Evolutionary conservation across 2,113 vertebrate species (phyloP).

Genomic region (Amphiprion ocellaris): DNA sequence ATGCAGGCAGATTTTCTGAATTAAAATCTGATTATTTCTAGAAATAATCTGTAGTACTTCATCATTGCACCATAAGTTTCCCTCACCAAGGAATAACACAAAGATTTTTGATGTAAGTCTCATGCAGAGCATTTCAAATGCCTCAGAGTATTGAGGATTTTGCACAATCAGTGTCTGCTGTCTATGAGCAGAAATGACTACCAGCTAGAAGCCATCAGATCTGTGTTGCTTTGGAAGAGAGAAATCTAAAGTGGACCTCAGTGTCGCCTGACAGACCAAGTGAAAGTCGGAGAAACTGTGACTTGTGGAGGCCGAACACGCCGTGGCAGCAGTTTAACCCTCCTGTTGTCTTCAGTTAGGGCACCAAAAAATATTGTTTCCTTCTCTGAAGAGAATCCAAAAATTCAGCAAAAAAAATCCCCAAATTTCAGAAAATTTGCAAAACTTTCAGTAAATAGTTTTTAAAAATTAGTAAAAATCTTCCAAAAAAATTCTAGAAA

Average conservation of each 20-base stretch:
- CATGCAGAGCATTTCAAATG: background rate
- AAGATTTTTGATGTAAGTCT: conserved; percentile 1
- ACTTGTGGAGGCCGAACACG: conserved; percentile 28
- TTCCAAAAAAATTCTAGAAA: no score
- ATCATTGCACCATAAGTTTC: background rate
- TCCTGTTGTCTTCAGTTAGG: no score
- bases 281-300: conserved; percentile 9
- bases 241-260: background rate
- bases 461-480: no score
- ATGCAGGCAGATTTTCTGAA: no score
- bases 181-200: background rate
- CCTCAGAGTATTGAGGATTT: background rate
- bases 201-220: conserved; percentile 9
- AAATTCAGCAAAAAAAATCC: no score
- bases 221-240: background rate
- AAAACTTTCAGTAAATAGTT: no score
- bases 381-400: no score
- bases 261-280: background rate
- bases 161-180: conserved; percentile 1
- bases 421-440: no score
- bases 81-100: background rate
- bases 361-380: no score
- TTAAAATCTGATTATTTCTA: background rate
- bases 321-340: conserved; percentile 53
- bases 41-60: background rate